Percentiles rank a stretch among this genome's conserved stretches.
These are phyloP conservation scores for Scaptomyza hsui DNA, from an alignment of 1,140 invertebrate genomes.

Conservation along the genomic window DNA sequence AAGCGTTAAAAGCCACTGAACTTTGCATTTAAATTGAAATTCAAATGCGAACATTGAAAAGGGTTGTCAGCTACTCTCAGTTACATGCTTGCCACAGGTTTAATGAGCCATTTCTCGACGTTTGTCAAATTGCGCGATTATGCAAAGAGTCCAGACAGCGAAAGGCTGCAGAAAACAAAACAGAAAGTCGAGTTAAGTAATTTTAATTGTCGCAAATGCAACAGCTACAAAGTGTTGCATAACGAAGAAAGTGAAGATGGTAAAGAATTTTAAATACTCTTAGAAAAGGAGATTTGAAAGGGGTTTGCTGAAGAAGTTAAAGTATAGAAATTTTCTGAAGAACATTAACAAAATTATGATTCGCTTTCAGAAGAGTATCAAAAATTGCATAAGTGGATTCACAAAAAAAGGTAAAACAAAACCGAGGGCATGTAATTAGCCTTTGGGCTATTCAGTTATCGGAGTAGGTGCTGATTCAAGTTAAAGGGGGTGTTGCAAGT, in stretches of 20 bases:
- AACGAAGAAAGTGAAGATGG: background rate
- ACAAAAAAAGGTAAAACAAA: constrained; percentile 29
- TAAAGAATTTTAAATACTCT: constrained; percentile 1
- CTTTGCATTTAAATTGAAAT: constrained; percentile 72
- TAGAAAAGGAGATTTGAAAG: background rate
- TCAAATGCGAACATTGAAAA: constrained; percentile 53
- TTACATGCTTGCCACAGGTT: constrained; percentile 2
- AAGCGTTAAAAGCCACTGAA: constrained; percentile 28
- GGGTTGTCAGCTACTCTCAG: constrained; percentile 29
- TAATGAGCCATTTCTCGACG: constrained; percentile 20
- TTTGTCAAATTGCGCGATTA: constrained; percentile 75
- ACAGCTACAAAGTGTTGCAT: constrained; percentile 6
- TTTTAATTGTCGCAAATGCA: constrained; percentile 68
- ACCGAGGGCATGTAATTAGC: constrained; percentile 60
- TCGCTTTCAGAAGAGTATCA: too few species aligned
- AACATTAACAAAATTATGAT: too few species aligned
- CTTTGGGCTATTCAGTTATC: constrained; percentile 9
- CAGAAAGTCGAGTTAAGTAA: constrained; percentile 30
- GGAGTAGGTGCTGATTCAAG: background rate
- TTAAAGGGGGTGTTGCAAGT: background rate
- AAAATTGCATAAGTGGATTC: too few species aligned
- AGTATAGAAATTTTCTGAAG: too few species aligned
- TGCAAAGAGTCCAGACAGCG: constrained; percentile 43
- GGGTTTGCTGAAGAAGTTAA: too few species aligned
- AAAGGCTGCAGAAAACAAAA: constrained; percentile 1